A percentile compares a stretch with the other conserved stretches of the same genome.
phyloP scores from a whole-genome alignment of 2,888 invertebrate species.

The Limenitis camilla region DNA sequence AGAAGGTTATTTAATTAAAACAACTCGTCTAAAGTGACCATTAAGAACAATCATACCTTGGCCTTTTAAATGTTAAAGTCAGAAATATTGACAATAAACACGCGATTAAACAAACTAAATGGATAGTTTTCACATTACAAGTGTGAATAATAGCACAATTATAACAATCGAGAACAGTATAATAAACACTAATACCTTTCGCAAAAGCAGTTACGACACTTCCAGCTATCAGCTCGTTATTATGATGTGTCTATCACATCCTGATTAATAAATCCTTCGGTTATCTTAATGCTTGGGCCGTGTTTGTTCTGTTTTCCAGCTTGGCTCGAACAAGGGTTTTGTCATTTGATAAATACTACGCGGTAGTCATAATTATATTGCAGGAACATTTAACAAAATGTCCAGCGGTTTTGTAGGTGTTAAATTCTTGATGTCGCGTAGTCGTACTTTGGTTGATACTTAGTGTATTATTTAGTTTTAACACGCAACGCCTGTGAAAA shows the following conservation, averaged over 20 bases:
- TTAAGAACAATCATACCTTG: too few relatives aligned
- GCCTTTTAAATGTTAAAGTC: too few relatives aligned
- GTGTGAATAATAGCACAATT: too few relatives aligned
- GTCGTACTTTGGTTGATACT: too few relatives aligned
- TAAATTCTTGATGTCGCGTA: background rate
- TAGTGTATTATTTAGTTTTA: too few relatives aligned
- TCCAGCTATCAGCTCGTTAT: background rate
- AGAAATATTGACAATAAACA: too few relatives aligned
- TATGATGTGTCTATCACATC: conserved; percentile 11
- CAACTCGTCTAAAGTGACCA: too few relatives aligned
- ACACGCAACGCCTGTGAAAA: too few relatives aligned
- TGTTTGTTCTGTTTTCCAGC: conserved; percentile 12
- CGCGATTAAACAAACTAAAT: too few relatives aligned
- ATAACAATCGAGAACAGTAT: background rate
- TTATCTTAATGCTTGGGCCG: conserved; percentile 14
- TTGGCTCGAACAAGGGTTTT: conserved; percentile 8
- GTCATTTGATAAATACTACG: conserved; percentile 15
- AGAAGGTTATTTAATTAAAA: too few relatives aligned
- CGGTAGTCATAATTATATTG: conserved; percentile 20
- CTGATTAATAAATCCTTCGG: conserved; percentile 21
- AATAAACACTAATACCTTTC: background rate
- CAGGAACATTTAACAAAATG: conserved; percentile 16
- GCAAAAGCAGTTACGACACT: background rate
- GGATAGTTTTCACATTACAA: too few relatives aligned
- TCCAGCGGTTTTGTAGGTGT: background rate